Percentiles rank a stretch among this genome's conserved stretches.
These are phyloP conservation scores for Tinea semifulvella DNA, from an alignment of 2,888 invertebrate species.

Conservation along the genomic window DNA sequence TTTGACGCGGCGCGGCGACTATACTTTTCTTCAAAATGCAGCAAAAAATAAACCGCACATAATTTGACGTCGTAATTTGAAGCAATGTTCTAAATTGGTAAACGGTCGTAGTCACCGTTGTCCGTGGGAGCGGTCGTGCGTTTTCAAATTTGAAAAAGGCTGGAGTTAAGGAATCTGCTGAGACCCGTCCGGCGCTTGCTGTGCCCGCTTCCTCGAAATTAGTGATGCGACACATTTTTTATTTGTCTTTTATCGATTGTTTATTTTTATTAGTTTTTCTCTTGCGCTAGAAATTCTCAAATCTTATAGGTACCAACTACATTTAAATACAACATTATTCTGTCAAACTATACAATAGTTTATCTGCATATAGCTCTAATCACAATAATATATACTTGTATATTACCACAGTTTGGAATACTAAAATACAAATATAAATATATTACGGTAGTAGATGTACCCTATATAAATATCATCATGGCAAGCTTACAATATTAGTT, in stretches of 20 bases:
- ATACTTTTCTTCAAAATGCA: too few species aligned
- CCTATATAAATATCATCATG: too few species aligned
- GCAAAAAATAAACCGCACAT: background rate
- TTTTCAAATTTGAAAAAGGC: slow-evolving; percentile 37
- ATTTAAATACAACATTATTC: too few species aligned
- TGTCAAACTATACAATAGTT: too few species aligned
- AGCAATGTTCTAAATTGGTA: slow-evolving; percentile 8
- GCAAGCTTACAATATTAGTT: too few species aligned
- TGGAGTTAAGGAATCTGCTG: slow-evolving; percentile 60
- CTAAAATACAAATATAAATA: too few species aligned
- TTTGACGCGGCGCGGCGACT: too few species aligned
- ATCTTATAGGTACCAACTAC: background rate
- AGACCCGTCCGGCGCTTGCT: slow-evolving; percentile 54
- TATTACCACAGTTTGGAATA: too few species aligned
- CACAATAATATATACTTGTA: too few species aligned
- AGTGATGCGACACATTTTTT: slow-evolving; percentile 30
- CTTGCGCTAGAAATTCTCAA: too few species aligned
- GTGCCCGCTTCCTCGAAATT: slow-evolving; percentile 57
- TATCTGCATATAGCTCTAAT: too few species aligned
- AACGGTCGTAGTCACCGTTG: background rate
- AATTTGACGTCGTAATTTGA: background rate
- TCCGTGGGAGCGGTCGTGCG: slow-evolving; percentile 11
- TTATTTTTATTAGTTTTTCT: background rate
- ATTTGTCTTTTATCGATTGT: background rate
- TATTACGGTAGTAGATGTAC: too few species aligned